Percentiles rank a stretch among this genome's conserved stretches.
Evolutionary conservation across 1,140 invertebrate species (phyloP).

Genomic region (Zaprionus lachaisei): DNA sequence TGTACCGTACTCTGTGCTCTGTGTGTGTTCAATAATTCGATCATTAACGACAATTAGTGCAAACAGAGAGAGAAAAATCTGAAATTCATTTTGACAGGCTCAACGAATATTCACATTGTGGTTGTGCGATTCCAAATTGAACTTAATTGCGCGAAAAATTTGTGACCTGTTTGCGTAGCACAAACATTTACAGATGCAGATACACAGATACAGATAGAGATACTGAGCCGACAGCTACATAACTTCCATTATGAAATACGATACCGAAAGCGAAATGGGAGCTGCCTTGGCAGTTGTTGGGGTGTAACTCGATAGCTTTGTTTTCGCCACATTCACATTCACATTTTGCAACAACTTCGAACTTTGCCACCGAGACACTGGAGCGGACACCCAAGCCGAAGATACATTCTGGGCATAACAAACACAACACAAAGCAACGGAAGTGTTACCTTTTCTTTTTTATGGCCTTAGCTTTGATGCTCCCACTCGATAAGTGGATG

Average conservation of each 20-base stretch:
- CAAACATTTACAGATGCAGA: slow-evolving; percentile 8
- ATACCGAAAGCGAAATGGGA: slow-evolving; percentile 36
- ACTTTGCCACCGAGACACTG: not conserved
- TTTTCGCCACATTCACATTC: slow-evolving; percentile 19
- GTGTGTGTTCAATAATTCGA: slow-evolving; percentile 47
- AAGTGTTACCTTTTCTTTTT: slow-evolving; percentile 47
- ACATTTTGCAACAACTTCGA: not conserved
- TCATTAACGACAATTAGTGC: slow-evolving; percentile 62
- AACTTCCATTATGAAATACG: slow-evolving; percentile 32
- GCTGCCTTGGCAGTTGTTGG: slow-evolving; percentile 16
- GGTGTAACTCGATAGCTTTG: slow-evolving; percentile 37
- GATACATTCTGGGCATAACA: not conserved
- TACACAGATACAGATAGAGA: slow-evolving; percentile 23
- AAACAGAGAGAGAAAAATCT: slow-evolving; percentile 20
- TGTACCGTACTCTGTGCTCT: not conserved
- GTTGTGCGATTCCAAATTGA: slow-evolving; percentile 41
- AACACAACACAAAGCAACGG: slow-evolving; percentile 37
- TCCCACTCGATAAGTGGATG: slow-evolving; percentile 50
- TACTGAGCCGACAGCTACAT: slow-evolving; percentile 10
- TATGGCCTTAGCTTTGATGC: slow-evolving; percentile 44
- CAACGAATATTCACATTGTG: slow-evolving; percentile 48
- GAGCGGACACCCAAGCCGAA: not conserved
- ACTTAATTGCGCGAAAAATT: slow-evolving; percentile 56
- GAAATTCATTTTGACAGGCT: slow-evolving; percentile 53
- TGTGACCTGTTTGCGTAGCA: slow-evolving; percentile 21